Base-by-base conservation (phyloP, 2,888 invertebrate genomes). In the Athalia circularis region DNA sequence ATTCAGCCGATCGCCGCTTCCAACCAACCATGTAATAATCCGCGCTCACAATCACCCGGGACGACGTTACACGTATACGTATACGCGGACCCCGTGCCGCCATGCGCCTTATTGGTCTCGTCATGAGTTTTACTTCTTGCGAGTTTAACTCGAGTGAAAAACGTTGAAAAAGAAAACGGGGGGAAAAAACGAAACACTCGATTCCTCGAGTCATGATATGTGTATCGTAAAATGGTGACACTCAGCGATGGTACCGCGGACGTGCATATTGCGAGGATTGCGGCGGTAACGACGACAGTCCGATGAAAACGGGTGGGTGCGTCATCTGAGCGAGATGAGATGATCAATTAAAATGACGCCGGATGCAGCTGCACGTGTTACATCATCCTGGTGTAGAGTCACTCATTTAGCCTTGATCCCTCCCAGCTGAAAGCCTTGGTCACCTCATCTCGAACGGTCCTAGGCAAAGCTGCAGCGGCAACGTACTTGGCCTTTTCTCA, bases 311-410 rank as follows among this genome's bases (percentile, higher is more conserved):
- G 29, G 13, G 43, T n/a, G 52, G 29, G 11, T 52, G 68, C n/a
- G 5, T 15, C 43, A 43, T 29, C 3, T n/a, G 68, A 50, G 68
- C 3, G 5, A n/a, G 29, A 29, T n/a, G 54, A 68, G 29, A 43
- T 52, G 43, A 11, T n/a, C 87, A 87, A 88, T 88, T 88, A 88
- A 88, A 86, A 85, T 85, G 87, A 85, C 87, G 85, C 88, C 89
- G 89, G 88, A 88, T 88, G 89, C 89, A 89, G 89, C 88, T 88
- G 89, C 86, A 84, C 84, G 83, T 83, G 84, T 89, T 88, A 86
- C 88, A 87, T 89, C 88, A 89, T 84, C 84, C 1, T 29, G 47
- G 8, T 47, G 47, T 57, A 82, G 81, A 81, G 78, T 67, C 83
- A 85, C 84, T 84, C 83, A 84, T 83, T 84, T 84, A 88, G 87